A percentile compares a stretch with the other conserved stretches of the same genome.
Evolutionary conservation across 2,113 vertebrate genomes (phyloP).

Genomic region (Monopterus albus): DNA sequence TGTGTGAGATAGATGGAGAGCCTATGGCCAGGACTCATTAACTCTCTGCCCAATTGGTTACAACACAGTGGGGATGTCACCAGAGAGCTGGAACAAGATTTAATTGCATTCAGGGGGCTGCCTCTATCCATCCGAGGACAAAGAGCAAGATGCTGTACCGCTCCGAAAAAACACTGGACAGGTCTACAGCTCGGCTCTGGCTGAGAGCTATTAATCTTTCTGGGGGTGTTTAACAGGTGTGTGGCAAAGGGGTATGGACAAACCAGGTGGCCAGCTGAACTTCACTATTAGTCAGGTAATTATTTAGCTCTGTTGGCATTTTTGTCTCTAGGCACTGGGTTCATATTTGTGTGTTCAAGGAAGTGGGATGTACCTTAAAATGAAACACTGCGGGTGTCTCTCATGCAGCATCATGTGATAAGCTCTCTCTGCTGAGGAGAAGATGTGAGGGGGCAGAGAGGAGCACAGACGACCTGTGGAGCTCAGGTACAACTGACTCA

Average conservation of each 20-base stretch:
- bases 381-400: slow-evolving; percentile 89
- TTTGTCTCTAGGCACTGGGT: neutral
- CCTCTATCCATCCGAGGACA: slow-evolving; percentile 57
- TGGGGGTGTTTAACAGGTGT: slow-evolving; percentile 58
- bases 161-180: slow-evolving; percentile 45
- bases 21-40: slow-evolving; percentile 69
- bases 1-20: slow-evolving; percentile 78
- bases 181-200: slow-evolving; percentile 45
- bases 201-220: slow-evolving; percentile 61
- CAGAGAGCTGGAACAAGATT: slow-evolving; percentile 69
- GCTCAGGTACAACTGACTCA: slow-evolving; percentile 93
- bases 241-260: slow-evolving; percentile 13
- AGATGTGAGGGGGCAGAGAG: slow-evolving; percentile 94
- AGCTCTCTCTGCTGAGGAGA: slow-evolving; percentile 92
- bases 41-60: slow-evolving; percentile 75
- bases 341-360: neutral
- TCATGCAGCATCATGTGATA: slow-evolving; percentile 94
- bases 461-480: slow-evolving; percentile 87
- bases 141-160: slow-evolving; percentile 55
- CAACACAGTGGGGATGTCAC: slow-evolving; percentile 73
- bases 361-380: slow-evolving; percentile 87
- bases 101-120: slow-evolving; percentile 78
- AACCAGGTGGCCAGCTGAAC: slow-evolving; percentile 32
- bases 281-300: slow-evolving; percentile 3
- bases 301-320: neutral